A percentile compares a stretch with the other conserved stretches of the same genome.
Evolutionary conservation across 2,797 vertebrate species (phyloP).

Genomic region (Alfaro cultratus): DNA sequence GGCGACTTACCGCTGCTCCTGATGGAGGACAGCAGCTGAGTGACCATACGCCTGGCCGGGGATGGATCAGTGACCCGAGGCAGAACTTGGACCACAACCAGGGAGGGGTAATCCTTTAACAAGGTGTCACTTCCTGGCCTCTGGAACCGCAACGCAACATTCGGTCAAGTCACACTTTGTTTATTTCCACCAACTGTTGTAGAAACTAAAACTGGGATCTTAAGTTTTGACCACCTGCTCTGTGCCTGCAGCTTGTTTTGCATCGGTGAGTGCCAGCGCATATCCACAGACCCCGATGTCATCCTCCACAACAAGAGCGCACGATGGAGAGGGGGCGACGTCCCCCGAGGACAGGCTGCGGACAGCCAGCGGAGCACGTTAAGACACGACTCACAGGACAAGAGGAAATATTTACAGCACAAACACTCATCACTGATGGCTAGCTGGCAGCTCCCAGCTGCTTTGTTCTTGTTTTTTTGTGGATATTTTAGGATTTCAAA

Average conservation of each 20-base stretch:
- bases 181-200: neutral
- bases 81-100: constrained; percentile 91
- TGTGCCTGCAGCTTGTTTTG: constrained; percentile 86
- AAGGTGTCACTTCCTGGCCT: constrained; percentile 83
- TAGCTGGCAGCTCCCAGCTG: neutral
- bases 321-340: constrained; percentile 86
- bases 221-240: constrained; percentile 80
- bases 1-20: constrained; percentile 88
- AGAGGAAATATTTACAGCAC: neutral
- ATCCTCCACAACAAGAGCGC: constrained; percentile 92
- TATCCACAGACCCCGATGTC: constrained; percentile 91
- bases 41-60: constrained; percentile 92
- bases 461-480: neutral
- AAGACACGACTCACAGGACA: neutral
- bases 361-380: neutral
- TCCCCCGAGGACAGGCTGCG: constrained; percentile 88
- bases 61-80: constrained; percentile 91
- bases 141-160: constrained; percentile 49
- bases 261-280: constrained; percentile 88
- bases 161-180: neutral
- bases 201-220: fast-evolving
- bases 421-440: neutral
- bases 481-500: neutral
- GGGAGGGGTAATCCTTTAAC: constrained; percentile 90
- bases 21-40: constrained; percentile 88